Evolutionary conservation across 2,797 vertebrate genomes (phyloP).

Genomic region (Poecile montanus): DNA sequence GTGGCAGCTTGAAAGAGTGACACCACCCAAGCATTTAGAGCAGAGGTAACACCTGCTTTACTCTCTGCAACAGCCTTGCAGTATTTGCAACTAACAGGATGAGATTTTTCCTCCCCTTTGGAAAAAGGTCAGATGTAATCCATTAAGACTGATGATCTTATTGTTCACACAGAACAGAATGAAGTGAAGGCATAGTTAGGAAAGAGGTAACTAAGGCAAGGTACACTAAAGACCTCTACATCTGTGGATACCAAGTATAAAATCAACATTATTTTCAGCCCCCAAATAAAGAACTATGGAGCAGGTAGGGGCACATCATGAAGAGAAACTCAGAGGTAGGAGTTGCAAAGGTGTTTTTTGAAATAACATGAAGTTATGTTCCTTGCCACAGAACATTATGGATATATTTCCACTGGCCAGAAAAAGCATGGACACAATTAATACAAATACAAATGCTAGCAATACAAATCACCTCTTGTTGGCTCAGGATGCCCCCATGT

Average conservation of each 20-base stretch:
- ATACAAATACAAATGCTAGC: background rate
- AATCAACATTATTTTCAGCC: background rate
- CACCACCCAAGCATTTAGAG: background rate
- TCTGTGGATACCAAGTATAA: background rate
- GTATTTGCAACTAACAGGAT: background rate
- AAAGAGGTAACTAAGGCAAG: background rate
- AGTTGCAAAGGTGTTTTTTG: background rate
- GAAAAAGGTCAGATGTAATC: background rate
- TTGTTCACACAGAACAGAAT: background rate
- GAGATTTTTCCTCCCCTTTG: background rate
- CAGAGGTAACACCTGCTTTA: background rate
- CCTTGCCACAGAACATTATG: background rate
- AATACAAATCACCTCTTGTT: background rate
- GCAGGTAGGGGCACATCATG: background rate
- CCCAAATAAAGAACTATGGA: background rate
- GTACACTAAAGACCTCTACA: fast-evolving
- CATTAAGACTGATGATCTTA: background rate
- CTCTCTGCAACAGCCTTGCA: background rate
- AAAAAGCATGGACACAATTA: background rate
- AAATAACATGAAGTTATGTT: background rate
- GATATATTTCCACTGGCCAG: background rate
- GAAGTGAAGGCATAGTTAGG: background rate
- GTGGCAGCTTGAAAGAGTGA: background rate
- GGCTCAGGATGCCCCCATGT: background rate
- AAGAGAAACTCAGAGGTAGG: background rate